Evolutionary conservation across 2,888 invertebrate species (phyloP).

Genomic region (Sipunculus nudus): DNA sequence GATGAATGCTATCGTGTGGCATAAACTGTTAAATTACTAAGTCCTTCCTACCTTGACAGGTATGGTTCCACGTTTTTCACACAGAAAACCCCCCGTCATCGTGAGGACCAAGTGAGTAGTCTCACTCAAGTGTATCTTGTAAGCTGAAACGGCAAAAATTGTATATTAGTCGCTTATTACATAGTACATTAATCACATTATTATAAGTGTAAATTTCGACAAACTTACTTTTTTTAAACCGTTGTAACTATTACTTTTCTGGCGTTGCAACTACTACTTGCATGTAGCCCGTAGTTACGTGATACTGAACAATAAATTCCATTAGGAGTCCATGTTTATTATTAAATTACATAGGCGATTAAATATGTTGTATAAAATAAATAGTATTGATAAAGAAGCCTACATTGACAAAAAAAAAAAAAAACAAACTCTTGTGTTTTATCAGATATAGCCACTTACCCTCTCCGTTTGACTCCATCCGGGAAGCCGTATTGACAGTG

Average conservation of each 20-base stretch:
- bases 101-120: slow-evolving; percentile 46
- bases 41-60: slow-evolving; percentile 48
- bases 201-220: too few species aligned
- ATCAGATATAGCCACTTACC: slow-evolving; percentile 5
- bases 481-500: slow-evolving; percentile 28
- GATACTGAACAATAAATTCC: too few species aligned
- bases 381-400: too few species aligned
- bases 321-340: neutral
- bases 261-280: too few species aligned
- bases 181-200: too few species aligned
- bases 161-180: neutral
- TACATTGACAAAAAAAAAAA: too few species aligned
- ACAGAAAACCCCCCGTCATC: slow-evolving; percentile 40
- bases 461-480: slow-evolving; percentile 30
- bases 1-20: neutral
- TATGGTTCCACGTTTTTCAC: slow-evolving; percentile 47
- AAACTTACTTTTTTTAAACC: too few species aligned
- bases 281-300: too few species aligned
- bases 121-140: slow-evolving; percentile 54
- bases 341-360: too few species aligned
- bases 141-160: slow-evolving; percentile 40
- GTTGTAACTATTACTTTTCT: too few species aligned
- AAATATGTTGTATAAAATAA: too few species aligned
- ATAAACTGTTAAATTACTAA: neutral
- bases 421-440: neutral